A percentile compares a stretch with the other conserved stretches of the same genome.
Conservation (phyloP, 2,888 invertebrate species). For the Pachymerium ferrugineum region DNA sequence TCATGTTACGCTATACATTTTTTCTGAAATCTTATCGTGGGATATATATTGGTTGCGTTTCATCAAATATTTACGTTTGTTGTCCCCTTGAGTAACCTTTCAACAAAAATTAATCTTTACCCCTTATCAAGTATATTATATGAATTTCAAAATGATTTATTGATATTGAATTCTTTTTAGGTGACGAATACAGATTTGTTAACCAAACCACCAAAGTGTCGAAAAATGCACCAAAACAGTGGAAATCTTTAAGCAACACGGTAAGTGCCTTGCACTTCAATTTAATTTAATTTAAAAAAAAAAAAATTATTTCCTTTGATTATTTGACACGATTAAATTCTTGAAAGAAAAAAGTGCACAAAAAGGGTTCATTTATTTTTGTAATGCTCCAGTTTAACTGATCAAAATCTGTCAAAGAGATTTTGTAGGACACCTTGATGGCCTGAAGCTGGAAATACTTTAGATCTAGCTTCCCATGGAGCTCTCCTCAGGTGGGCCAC, state of each 20-base stretch:
- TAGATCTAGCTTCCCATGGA: constrained; percentile 3
- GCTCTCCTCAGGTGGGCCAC: constrained; percentile 6
- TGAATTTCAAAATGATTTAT: constrained; percentile 7
- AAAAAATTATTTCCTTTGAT: neutral
- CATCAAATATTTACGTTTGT: constrained; percentile 34
- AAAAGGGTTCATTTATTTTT: neutral
- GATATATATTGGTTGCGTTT: neutral
- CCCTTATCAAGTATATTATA: neutral
- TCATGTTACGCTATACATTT: too few relatives aligned
- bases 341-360: neutral
- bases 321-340: too few relatives aligned
- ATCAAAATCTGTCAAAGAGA: constrained; percentile 12
- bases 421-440: constrained; percentile 27
- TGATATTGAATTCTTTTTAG: constrained; percentile 53
- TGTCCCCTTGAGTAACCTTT: neutral
- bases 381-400: neutral
- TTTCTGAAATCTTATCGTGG: constrained; percentile 40
- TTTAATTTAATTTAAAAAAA: neutral
- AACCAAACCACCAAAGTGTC: constrained; percentile 91
- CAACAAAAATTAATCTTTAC: neutral
- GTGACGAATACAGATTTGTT: constrained; percentile 92
- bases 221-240: constrained; percentile 93
- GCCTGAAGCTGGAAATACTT: neutral
- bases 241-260: constrained; percentile 89
- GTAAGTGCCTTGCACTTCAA: constrained; percentile 55